A percentile compares a stretch with the other conserved stretches of the same genome.
Conservation (phyloP, 2,113 vertebrate species). For the Excalfactoria chinensis region DNA sequence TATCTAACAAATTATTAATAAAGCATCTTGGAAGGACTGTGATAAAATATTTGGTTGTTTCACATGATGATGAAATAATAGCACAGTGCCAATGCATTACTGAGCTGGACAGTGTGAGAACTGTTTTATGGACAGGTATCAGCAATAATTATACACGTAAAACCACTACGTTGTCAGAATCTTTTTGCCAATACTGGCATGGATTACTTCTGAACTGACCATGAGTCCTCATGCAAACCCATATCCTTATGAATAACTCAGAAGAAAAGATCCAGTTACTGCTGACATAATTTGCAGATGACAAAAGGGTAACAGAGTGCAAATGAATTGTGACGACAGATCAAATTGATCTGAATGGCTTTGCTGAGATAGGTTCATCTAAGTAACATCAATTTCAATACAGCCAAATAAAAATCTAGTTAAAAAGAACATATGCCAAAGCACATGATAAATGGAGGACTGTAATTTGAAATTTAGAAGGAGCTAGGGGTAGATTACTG, state of each 20-base stretch:
- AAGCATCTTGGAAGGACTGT: neutral
- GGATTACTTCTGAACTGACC: neutral
- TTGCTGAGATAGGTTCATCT: neutral
- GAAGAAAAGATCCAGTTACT: neutral
- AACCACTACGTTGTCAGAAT: neutral
- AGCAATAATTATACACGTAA: neutral
- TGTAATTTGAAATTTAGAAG: neutral
- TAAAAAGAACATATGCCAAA: neutral
- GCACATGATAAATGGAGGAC: neutral
- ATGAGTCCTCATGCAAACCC: neutral
- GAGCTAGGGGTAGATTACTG: neutral
- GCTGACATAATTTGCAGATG: neutral
- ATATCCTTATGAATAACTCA: neutral
- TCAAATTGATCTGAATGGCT: neutral
- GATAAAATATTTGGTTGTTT: neutral
- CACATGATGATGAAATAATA: neutral
- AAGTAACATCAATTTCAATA: neutral
- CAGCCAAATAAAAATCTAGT: neutral
- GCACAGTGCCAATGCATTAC: neutral
- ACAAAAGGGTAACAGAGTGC: neutral
- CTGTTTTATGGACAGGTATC: neutral
- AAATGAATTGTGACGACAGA: neutral
- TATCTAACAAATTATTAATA: neutral
- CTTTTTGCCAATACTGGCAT: neutral
- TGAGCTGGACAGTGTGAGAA: neutral